Conservation (phyloP, 1,140 invertebrate species). For the Drosophila persimilis region DNA sequence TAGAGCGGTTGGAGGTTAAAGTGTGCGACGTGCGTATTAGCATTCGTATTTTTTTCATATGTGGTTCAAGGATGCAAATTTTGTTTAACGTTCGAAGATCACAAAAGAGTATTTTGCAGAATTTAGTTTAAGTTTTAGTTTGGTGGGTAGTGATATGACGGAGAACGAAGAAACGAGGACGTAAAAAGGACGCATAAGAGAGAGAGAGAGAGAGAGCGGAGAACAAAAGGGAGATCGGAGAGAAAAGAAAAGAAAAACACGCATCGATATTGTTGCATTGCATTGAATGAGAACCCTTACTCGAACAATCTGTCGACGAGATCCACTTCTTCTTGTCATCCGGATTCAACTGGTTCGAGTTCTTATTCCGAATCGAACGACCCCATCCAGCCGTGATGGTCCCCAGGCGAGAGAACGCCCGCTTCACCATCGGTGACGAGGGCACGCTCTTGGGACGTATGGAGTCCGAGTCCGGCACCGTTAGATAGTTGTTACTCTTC, state of each 20-base stretch:
- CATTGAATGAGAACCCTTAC: conserved; percentile 84
- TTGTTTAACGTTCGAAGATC: neutral
- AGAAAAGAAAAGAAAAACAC: conserved; percentile 67
- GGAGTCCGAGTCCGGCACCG: conserved; percentile 89
- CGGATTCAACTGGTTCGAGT: conserved; percentile 87
- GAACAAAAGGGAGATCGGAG: conserved; percentile 36
- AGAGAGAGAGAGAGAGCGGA: conserved; percentile 17
- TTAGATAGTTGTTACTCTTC: conserved; percentile 95
- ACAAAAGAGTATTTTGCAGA: conserved; percentile 33
- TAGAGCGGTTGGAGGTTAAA: neutral
- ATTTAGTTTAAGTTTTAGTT: neutral
- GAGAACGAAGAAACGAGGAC: conserved; percentile 20
- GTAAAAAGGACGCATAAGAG: conserved; percentile 28
- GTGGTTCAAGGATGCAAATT: neutral
- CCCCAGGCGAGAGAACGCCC: conserved; percentile 93
- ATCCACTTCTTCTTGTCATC: conserved; percentile 97
- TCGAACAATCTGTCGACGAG: conserved; percentile 95
- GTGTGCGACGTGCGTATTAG: conserved; percentile 41
- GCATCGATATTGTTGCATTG: conserved; percentile 83
- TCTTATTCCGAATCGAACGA: conserved; percentile 90
- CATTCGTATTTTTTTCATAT: conserved; percentile 16
- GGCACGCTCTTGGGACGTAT: conserved; percentile 94
- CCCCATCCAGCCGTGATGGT: conserved; percentile 96
- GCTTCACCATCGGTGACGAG: conserved; percentile 96
- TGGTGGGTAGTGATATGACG: neutral